Conservation (phyloP, 2,113 vertebrate genomes). For the Tautogolabrus adspersus region DNA sequence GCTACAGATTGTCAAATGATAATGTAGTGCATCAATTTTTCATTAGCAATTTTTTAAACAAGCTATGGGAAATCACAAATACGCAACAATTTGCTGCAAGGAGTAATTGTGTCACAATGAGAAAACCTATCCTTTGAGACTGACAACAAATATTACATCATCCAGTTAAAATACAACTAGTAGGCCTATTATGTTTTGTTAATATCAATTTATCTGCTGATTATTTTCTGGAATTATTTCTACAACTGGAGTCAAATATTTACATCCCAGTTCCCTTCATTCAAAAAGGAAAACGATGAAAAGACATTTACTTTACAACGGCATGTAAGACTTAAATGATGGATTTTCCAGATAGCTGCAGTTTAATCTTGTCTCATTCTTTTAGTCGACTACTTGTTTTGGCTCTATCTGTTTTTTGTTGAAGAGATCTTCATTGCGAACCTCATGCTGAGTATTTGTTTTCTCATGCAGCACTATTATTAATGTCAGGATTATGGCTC, state of each 20-base stretch:
- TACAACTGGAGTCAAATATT: background rate
- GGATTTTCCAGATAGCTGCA: background rate
- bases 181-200: too few relatives aligned
- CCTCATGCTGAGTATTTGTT: background rate
- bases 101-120: background rate
- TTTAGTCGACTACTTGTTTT: background rate
- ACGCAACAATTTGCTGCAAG: background rate
- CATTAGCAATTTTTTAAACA: background rate
- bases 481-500: background rate
- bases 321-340: background rate
- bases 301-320: too few relatives aligned
- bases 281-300: too few relatives aligned
- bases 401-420: background rate
- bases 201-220: too few relatives aligned
- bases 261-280: background rate
- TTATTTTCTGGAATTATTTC: too few relatives aligned
- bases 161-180: too few relatives aligned
- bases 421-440: background rate
- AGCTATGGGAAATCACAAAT: background rate
- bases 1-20: background rate
- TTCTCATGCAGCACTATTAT: constrained; percentile 3
- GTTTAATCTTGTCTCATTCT: background rate
- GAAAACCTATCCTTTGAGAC: background rate
- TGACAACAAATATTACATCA: too few relatives aligned
- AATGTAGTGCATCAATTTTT: background rate